A percentile compares a stretch with the other conserved stretches of the same genome.
phyloP scores from a whole-genome alignment of 2,888 invertebrate genomes.

The Volucella zonaria region DNA sequence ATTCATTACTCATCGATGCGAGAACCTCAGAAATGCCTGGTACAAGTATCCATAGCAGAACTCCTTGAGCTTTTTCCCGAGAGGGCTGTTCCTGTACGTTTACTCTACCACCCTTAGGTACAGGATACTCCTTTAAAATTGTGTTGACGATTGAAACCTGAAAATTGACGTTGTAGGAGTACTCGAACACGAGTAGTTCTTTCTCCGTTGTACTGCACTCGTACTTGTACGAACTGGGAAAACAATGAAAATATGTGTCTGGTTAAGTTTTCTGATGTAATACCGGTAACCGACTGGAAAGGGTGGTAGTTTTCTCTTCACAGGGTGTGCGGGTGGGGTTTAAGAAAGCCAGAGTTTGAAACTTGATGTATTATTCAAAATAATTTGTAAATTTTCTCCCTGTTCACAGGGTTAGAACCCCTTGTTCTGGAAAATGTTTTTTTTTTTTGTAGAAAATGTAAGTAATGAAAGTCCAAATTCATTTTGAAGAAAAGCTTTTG shows the following conservation, averaged over 20 bases:
- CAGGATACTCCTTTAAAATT: constrained; percentile 37
- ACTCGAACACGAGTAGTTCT: constrained; percentile 1
- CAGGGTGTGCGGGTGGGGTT: not conserved
- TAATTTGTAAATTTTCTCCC: constrained; percentile 49
- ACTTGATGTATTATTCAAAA: constrained; percentile 49
- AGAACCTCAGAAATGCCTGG: constrained; percentile 33
- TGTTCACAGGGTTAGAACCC: not conserved
- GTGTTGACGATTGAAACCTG: constrained; percentile 54
- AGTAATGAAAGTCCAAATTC: too few species aligned
- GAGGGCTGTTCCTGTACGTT: constrained; percentile 18
- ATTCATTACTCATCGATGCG: constrained; percentile 66
- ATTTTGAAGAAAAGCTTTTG: too few species aligned
- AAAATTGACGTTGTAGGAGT: constrained; percentile 36
- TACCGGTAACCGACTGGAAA: constrained; percentile 7
- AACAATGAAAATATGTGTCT: constrained; percentile 67
- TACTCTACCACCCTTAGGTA: not conserved
- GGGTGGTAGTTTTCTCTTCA: constrained; percentile 37
- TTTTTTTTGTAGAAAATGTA: too few species aligned
- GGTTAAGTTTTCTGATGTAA: constrained; percentile 57
- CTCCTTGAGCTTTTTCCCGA: constrained; percentile 26
- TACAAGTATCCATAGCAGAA: not conserved
- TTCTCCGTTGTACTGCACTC: constrained; percentile 18
- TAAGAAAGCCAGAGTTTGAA: constrained; percentile 32
- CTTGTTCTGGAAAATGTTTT: too few species aligned
- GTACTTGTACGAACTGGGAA: not conserved